Evolutionary conservation across 2,888 invertebrate genomes (phyloP), one percentile per base, ranked within the genome.

Genomic region (Melinaea menophilus): DNA sequence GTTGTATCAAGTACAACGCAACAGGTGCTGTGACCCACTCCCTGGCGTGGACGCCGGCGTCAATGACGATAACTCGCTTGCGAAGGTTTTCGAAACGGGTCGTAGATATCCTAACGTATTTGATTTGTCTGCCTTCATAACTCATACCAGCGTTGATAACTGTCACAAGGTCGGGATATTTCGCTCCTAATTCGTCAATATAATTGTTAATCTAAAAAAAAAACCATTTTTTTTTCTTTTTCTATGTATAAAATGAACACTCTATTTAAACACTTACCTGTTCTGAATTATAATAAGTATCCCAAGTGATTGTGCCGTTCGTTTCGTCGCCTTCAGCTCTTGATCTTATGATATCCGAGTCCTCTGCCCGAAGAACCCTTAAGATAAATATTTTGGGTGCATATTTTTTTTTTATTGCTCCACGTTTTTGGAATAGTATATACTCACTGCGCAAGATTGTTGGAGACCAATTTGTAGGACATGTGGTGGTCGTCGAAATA

Each of bases 21-120:
- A 93, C 92, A 5, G 94, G 92, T 1, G 94, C 91, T 0, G 95
- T 93, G 62, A 94, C 93, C 95, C 95, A 95, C 81, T 95, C 95
- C 59, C 95, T 91, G 5, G 93, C 93, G 73, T 94, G 93, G 54
- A 93, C 92, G 37, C 92, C 93, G 37, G 92, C 92, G 70, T 94
- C 94, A 37, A 94, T 86, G 37, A 94, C 78, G 66, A 94, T 91
- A 2, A 91, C 90, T 0, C 93, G 93, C 63, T 93, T 93, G 46
- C 70, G 75, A n/a, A 78, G 72, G 64, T 86, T 79, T 64, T 85
- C 86, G 56, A 85, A 86, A 9, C 85, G 83, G 22, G 86, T 86
- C 35, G 86, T 89, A 1, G 94, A 94, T 64, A 94, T 91, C 75
- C 92, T 93, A 57, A 93, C 84, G 68, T 91, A 90, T 71, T 92